phyloP scores from a whole-genome alignment of 2,113 vertebrate genomes.

The Crocuta crocuta region DNA sequence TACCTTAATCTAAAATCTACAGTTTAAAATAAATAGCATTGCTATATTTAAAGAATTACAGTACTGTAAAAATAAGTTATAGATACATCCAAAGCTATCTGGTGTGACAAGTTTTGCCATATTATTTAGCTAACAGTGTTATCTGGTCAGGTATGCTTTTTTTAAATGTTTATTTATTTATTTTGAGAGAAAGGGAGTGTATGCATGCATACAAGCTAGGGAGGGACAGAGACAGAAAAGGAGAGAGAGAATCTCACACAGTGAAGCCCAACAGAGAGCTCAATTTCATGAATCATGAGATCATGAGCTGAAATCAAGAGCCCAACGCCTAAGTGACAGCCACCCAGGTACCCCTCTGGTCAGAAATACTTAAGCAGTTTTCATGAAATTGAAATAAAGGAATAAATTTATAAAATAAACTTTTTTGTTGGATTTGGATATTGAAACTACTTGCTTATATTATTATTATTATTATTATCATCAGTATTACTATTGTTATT shows the following conservation, averaged over 20 bases:
- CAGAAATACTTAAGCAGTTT: neutral
- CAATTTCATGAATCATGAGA: too few relatives aligned
- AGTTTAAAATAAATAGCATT: slow-evolving; percentile 17
- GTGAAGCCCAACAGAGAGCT: too few relatives aligned
- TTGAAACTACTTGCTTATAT: neutral
- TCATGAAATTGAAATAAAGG: neutral
- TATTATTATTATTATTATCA: neutral
- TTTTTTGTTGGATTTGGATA: neutral
- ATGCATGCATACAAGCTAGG: too few relatives aligned
- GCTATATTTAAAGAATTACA: neutral
- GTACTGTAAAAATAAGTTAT: slow-evolving; percentile 31
- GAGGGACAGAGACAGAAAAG: too few relatives aligned
- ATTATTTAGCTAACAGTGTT: neutral
- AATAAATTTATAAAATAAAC: neutral
- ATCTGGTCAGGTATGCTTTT: neutral
- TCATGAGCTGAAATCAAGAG: too few relatives aligned
- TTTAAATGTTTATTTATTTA: too few relatives aligned
- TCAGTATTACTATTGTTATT: neutral
- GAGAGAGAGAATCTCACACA: too few relatives aligned
- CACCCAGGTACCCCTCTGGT: neutral
- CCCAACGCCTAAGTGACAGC: too few relatives aligned
- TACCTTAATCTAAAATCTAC: slow-evolving; percentile 54
- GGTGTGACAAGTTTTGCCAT: neutral
- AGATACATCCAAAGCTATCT: neutral
- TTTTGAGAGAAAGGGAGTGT: too few relatives aligned